Conservation (phyloP, 2,888 invertebrate species). For the Lottia scabra region DNA sequence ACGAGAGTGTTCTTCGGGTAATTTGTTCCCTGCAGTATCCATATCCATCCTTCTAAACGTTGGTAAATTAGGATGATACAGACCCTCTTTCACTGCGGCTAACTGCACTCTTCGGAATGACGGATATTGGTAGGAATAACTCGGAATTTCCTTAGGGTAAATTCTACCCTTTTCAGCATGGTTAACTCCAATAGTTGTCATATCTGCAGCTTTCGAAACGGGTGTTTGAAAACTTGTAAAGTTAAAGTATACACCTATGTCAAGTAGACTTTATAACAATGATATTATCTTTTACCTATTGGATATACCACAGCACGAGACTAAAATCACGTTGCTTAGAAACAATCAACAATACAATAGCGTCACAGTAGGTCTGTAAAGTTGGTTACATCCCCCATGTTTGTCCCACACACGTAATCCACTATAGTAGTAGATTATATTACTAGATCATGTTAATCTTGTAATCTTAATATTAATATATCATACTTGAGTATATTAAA, state of each 20-base stretch:
- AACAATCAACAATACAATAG: not conserved
- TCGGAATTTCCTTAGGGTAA: conserved; percentile 59
- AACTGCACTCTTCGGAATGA: conserved; percentile 58
- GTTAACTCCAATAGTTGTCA: conserved; percentile 62
- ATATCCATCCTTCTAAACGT: conserved; percentile 67
- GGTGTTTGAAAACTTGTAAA: too few relatives aligned
- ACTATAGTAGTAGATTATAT: too few relatives aligned
- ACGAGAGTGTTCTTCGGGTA: conserved; percentile 65
- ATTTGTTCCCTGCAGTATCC: conserved; percentile 64
- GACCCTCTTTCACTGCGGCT: conserved; percentile 63
- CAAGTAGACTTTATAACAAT: too few relatives aligned
- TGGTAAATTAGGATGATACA: conserved; percentile 65
- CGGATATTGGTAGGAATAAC: conserved; percentile 64
- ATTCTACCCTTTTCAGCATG: conserved; percentile 44
- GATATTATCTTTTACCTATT: too few relatives aligned
- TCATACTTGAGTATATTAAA: too few relatives aligned
- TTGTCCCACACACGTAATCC: too few relatives aligned
- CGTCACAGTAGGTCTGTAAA: not conserved
- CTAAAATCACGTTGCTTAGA: not conserved
- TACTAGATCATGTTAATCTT: too few relatives aligned
- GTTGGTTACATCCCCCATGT: not conserved
- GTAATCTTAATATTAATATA: too few relatives aligned
- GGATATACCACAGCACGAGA: too few relatives aligned
- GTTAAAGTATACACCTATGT: too few relatives aligned
- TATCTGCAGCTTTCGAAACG: conserved; percentile 16